A percentile compares a stretch with the other conserved stretches of the same genome.
Conservation (phyloP, 2,888 invertebrate species). For the Peribatodes rhomboidaria region DNA sequence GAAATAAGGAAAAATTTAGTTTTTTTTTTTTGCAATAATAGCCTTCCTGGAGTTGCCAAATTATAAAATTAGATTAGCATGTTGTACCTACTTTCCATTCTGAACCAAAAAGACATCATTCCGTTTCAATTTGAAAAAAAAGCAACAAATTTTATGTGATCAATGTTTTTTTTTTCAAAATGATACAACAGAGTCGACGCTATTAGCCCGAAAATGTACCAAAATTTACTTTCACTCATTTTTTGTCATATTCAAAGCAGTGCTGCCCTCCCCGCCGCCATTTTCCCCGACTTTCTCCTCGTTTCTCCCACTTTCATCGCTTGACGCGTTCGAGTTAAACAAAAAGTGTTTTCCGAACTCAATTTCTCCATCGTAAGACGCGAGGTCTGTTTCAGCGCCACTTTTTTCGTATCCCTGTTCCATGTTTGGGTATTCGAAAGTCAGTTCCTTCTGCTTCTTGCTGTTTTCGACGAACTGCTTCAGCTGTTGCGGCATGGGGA, state of each 20-base stretch:
- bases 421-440: slow-evolving; percentile 58
- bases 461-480: slow-evolving; percentile 86
- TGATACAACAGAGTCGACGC: too few relatives aligned
- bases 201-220: not conserved
- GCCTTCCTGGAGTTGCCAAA: too few relatives aligned
- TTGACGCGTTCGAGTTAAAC: slow-evolving; percentile 63
- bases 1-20: too few relatives aligned
- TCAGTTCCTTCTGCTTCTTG: slow-evolving; percentile 75
- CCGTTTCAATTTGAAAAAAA: too few relatives aligned
- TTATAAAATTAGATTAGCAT: too few relatives aligned
- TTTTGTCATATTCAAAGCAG: slow-evolving; percentile 73
- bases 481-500: slow-evolving; percentile 86
- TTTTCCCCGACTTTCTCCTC: slow-evolving; percentile 57
- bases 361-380: slow-evolving; percentile 61
- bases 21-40: too few relatives aligned
- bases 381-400: slow-evolving; percentile 58
- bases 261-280: slow-evolving; percentile 55
- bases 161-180: too few relatives aligned
- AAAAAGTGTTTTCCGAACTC: slow-evolving; percentile 82
- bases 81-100: too few relatives aligned
- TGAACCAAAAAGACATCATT: too few relatives aligned
- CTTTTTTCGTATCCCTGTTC: slow-evolving; percentile 58
- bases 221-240: slow-evolving; percentile 58
- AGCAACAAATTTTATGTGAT: too few relatives aligned
- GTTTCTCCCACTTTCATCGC: slow-evolving; percentile 64